Evolutionary conservation across 2,113 vertebrate species (phyloP).

Genomic region (Oreotrochilus melanogaster): DNA sequence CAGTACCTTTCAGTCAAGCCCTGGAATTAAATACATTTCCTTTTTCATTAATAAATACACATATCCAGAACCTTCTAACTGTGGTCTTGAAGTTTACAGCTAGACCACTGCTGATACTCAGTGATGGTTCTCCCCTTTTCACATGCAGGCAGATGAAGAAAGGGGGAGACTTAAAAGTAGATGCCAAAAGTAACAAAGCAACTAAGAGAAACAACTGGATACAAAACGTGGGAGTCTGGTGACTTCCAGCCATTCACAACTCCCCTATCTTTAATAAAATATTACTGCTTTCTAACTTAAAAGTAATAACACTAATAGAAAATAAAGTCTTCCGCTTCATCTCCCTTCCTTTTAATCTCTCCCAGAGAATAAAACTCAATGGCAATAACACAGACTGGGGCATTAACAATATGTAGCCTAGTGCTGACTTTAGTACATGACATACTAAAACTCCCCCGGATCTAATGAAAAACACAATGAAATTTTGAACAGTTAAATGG

Average conservation of each 20-base stretch:
- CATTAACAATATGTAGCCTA: conserved; percentile 7
- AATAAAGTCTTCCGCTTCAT: conserved; percentile 4
- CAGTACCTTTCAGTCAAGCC: not conserved
- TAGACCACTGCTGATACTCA: not conserved
- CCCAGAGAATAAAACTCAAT: not conserved
- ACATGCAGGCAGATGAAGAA: not conserved
- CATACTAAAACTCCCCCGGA: conserved; percentile 24
- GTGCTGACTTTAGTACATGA: not conserved
- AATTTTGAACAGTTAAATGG: conserved; percentile 25
- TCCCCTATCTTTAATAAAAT: conserved; percentile 6
- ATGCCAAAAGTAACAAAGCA: not conserved
- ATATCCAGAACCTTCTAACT: not conserved
- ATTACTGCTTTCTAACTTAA: conserved; percentile 27
- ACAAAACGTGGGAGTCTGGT: not conserved
- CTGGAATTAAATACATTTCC: not conserved
- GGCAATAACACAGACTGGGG: not conserved
- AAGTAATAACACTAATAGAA: conserved; percentile 11
- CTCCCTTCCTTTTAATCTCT: conserved; percentile 22
- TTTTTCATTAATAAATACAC: not conserved
- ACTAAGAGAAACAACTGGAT: not conserved
- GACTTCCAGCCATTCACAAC: not conserved
- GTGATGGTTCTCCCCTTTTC: not conserved
- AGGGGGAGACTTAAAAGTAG: not conserved
- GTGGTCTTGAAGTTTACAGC: not conserved
- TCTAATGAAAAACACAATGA: conserved; percentile 64